Conservation (phyloP, 2,113 vertebrate genomes). For the Neogobius melanostomus region DNA sequence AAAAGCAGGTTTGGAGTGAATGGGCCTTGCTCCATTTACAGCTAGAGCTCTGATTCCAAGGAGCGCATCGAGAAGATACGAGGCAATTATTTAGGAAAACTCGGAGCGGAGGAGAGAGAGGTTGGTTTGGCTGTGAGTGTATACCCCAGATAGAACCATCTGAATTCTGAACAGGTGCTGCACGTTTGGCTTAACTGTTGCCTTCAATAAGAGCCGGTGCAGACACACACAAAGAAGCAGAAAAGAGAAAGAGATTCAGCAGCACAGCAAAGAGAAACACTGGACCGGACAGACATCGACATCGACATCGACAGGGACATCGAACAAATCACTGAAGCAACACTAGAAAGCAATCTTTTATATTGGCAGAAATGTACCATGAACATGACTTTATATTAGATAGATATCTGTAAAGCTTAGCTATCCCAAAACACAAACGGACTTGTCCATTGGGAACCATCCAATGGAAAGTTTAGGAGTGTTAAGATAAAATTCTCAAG, state of each 20-base stretch:
- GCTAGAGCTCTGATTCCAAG: slow-evolving; percentile 49
- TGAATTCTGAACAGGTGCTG: slow-evolving; percentile 57
- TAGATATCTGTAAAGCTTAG: neutral
- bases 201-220: slow-evolving; percentile 47
- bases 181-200: slow-evolving; percentile 55
- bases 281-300: slow-evolving; percentile 4
- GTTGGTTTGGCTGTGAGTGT: slow-evolving; percentile 31
- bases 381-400: neutral
- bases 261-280: slow-evolving; percentile 16
- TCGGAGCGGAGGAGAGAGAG: slow-evolving; percentile 16
- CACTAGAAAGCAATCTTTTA: neutral
- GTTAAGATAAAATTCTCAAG: neutral
- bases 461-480: neutral
- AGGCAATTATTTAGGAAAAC: slow-evolving; percentile 55
- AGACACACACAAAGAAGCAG: slow-evolving; percentile 15
- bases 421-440: neutral
- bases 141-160: slow-evolving; percentile 49
- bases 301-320: neutral
- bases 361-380: neutral
- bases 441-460: neutral
- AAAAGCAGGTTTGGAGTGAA: slow-evolving; percentile 50
- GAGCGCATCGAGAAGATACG: slow-evolving; percentile 46
- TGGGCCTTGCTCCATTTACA: slow-evolving; percentile 34
- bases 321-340: neutral
- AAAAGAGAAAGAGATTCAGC: slow-evolving; percentile 23